phyloP scores from a whole-genome alignment of 2,797 vertebrate genomes.

The Bradypodion pumilum region DNA sequence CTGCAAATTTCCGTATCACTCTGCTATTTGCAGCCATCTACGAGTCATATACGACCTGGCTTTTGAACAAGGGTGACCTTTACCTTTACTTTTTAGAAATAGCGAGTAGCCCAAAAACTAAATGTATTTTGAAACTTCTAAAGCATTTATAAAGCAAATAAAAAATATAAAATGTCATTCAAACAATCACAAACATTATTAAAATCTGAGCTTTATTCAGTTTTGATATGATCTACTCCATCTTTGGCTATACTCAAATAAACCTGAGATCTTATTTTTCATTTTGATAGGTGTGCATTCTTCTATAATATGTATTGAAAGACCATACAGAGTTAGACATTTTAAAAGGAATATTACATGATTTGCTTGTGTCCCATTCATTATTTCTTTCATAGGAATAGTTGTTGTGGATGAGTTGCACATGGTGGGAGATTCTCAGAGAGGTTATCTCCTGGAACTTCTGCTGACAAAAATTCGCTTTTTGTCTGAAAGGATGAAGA shows the following conservation, averaged over 20 bases:
- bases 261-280: not conserved
- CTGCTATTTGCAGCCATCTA: too few species aligned
- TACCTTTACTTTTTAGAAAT: too few species aligned
- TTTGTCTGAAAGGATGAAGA: slow-evolving; percentile 78
- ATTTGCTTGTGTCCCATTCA: slow-evolving; percentile 20
- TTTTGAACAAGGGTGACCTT: too few species aligned
- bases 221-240: not conserved
- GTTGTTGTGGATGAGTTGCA: slow-evolving; percentile 97
- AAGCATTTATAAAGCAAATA: not conserved
- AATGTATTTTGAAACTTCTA: not conserved
- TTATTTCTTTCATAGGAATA: slow-evolving; percentile 79
- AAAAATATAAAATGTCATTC: too few species aligned
- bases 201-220: not conserved
- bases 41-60: too few species aligned
- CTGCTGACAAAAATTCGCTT: slow-evolving; percentile 93
- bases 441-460: slow-evolving; percentile 94
- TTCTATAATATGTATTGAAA: not conserved
- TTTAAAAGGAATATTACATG: not conserved
- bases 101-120: not conserved
- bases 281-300: not conserved
- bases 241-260: not conserved
- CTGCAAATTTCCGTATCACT: too few species aligned
- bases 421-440: slow-evolving; percentile 93
- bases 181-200: too few species aligned
- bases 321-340: not conserved